Evolutionary conservation across 2,113 vertebrate genomes (phyloP), one percentile per base, ranked within the genome.

Genomic region (Mormoops blainvillei): DNA sequence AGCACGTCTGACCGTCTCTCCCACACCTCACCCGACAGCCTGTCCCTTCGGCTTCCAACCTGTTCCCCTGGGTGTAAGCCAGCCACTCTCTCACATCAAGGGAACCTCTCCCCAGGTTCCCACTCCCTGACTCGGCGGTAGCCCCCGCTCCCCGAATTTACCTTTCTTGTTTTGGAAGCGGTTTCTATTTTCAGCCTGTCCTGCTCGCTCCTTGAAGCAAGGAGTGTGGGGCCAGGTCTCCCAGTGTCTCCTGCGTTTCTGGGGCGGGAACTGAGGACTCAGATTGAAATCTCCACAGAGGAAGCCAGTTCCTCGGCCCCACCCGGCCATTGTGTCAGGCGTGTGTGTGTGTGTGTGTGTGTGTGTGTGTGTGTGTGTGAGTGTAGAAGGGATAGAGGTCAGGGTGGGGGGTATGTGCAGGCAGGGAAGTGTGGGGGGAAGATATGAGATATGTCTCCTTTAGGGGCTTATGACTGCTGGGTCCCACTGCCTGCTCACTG

Each of bases 311-410:
- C 91, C 96, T 94, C 89, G 2, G 97, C 97, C 93, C 95, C 97
- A 96, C 97, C 97, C 97, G 50, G 89, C 97, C 95, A 98, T 98
- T 98, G 97, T 97, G 96, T 97, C 84, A 67, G 58, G 87, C 14
- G 0, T 16, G 36, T 20, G 10, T 70, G 56, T 16, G 70, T 18
- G 28, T 28, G 86, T 41, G 83, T 73, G 91, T 50, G 68, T 68
- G 78, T 71, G 43, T 78, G 74, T 78, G 74, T n/a, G 74, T 22
- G 74, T 52, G 74, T n/a, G 67, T 87, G 74, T 68, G 91, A 56
- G 89, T 63, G 56, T n/a, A n/a, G 41, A 28, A 45, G 84, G 26
- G 61, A 80, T 9, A 36, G 43, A 31, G 36, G 8, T 10, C 9
- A 2, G 26, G 70, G 36, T 18, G 11, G 36, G 43, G 7, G 43